Conservation (phyloP, 2,113 vertebrate genomes). For the Channa maculata region DNA sequence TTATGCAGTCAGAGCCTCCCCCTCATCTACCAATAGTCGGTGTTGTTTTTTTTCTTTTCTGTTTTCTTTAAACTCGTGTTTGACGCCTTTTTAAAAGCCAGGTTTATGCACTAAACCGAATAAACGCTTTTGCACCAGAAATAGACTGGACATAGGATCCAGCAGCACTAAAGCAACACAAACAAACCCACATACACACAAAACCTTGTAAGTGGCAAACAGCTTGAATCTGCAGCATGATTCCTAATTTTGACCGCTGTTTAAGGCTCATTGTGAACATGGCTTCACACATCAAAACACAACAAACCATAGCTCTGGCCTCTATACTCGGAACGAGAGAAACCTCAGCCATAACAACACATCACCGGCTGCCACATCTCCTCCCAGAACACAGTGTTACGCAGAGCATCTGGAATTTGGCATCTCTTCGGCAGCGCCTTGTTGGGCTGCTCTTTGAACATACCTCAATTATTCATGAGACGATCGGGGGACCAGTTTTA, state of each 20-base stretch:
- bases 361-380: background rate
- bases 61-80: too few relatives aligned
- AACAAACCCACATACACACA: too few relatives aligned
- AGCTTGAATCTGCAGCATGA: background rate
- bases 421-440: slow-evolving; percentile 1
- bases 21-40: too few relatives aligned
- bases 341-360: background rate
- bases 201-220: too few relatives aligned
- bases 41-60: too few relatives aligned
- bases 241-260: background rate
- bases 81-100: too few relatives aligned
- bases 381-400: slow-evolving; percentile 36
- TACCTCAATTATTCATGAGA: slow-evolving; percentile 21
- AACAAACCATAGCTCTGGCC: background rate
- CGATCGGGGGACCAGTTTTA: slow-evolving; percentile 9
- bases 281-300: background rate
- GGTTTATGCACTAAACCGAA: too few relatives aligned
- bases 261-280: too few relatives aligned
- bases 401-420: slow-evolving; percentile 45
- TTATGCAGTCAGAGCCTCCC: too few relatives aligned
- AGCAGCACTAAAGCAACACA: too few relatives aligned
- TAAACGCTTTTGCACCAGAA: too few relatives aligned
- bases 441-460: background rate
- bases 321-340: background rate
- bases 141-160: too few relatives aligned